Percentiles rank a stretch among this genome's conserved stretches.
Evolutionary conservation across 2,113 vertebrate genomes (phyloP).

Genomic region (Rostratula benghalensis): DNA sequence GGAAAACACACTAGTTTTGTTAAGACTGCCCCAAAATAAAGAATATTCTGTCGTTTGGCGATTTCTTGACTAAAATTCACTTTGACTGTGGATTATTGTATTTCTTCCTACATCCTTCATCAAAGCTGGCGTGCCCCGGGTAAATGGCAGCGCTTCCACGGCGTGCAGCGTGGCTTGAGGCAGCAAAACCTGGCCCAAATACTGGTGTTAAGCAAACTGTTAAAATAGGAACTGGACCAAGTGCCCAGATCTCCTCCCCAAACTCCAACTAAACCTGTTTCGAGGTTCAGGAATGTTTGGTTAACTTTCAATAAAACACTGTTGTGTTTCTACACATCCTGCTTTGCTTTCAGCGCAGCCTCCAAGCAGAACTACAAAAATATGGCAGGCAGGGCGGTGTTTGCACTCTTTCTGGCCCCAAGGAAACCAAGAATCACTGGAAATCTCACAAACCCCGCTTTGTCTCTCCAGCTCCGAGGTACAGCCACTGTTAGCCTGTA

Average conservation of each 20-base stretch:
- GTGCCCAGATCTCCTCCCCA: conserved; percentile 9
- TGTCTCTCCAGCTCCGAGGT: not conserved
- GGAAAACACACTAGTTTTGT: not conserved
- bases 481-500: not conserved
- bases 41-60: not conserved
- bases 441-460: conserved; percentile 31
- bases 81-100: not conserved
- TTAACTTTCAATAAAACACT: conserved; percentile 58
- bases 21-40: not conserved
- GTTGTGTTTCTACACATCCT: conserved; percentile 54
- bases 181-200: not conserved
- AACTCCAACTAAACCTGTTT: conserved; percentile 28
- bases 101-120: not conserved
- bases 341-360: not conserved
- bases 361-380: conserved; percentile 41
- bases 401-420: conserved; percentile 43
- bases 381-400: conserved; percentile 14
- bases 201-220: conserved; percentile 35
- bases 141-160: not conserved
- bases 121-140: not conserved
- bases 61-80: not conserved
- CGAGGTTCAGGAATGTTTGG: conserved; percentile 53
- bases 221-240: conserved; percentile 50
- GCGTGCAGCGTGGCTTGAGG: not conserved
- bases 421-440: not conserved